Base-by-base conservation (phyloP, 2,113 vertebrate genomes). In the human region DNA sequence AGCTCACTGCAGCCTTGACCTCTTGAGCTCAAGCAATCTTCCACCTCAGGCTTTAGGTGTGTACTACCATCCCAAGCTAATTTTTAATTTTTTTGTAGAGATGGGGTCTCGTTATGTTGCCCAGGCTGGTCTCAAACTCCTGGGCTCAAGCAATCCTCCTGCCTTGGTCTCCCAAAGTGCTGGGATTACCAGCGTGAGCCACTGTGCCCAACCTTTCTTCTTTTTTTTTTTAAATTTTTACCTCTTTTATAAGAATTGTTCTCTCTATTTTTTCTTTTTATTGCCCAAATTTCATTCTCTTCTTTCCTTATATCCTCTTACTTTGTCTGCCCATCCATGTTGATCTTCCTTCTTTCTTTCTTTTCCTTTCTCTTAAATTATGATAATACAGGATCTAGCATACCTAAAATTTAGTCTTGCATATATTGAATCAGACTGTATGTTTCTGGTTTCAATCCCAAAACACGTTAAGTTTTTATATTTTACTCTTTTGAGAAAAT, bases 371-470 rank as follows among this genome's bases (percentile, higher is more conserved):
- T 12, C 61, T 91, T 82, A 82, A 52, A 86, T 79, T 16, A 72
- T 80, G 52, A 85, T 73, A 78, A 87, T 30, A 89, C 0, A 78
- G 30, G 9, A 59, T 27, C 27, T 38, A 90, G 17, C 23, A 75
- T 14, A 80, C n/a, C 55, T 70, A 75, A 87, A 91, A 72, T 68
- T 72, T 68, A 75, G 64, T 88, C 82, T 92, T 75, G 3, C 13
- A 23, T 64, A 80, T 23, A 73, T n/a, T 85, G 23, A 85, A 70
- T 50, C 4, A 55, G 75, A 95, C 85, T 95, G 75, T 85, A 96
- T 91, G 95, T 82, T 59, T 80, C 72, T 73, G 50, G 57, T 64
- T 30, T 94, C 16, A n/a, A 84, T 82, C 89, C 96, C 52, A 59
- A 94, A 84, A 14, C 17, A 61, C 0, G 3, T 64, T 64, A 27